Evolutionary conservation across 2,113 vertebrate genomes (phyloP).

Genomic region (Bufo bufo): DNA sequence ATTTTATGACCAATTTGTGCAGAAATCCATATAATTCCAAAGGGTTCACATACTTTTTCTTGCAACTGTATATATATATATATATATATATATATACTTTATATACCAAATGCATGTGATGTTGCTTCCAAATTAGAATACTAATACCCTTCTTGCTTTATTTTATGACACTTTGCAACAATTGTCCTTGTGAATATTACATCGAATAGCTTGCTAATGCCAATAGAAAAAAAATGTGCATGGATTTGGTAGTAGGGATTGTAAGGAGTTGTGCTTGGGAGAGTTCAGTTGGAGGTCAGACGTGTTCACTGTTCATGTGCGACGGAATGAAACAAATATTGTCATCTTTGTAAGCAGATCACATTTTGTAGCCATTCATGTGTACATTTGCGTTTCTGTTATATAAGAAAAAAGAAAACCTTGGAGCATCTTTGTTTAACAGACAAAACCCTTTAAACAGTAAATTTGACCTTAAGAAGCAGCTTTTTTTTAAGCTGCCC

Average conservation of each 20-base stretch:
- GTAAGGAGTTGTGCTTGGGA: constrained; percentile 36
- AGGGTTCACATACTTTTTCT: too few species aligned
- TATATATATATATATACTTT: neutral
- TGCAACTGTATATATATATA: neutral
- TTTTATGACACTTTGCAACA: neutral
- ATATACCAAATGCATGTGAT: neutral
- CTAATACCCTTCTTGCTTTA: neutral
- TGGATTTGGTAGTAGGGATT: constrained; percentile 29
- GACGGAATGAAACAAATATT: constrained; percentile 56
- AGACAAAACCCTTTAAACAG: constrained; percentile 42
- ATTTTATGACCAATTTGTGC: too few species aligned
- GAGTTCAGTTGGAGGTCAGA: constrained; percentile 50
- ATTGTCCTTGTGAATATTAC: neutral
- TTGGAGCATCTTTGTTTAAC: constrained; percentile 48
- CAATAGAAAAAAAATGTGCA: neutral
- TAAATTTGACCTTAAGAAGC: constrained; percentile 50
- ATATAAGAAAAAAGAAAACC: constrained; percentile 36
- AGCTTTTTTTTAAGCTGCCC: constrained; percentile 19
- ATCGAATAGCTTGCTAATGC: constrained; percentile 10
- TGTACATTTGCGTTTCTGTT: constrained; percentile 47
- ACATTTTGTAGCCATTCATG: constrained; percentile 54
- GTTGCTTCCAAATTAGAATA: neutral
- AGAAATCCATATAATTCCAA: too few species aligned
- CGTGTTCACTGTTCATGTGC: constrained; percentile 53
- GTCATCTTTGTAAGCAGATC: constrained; percentile 55